These are phyloP conservation scores for Neogale vison DNA, from an alignment of 2,113 vertebrate species.

Conservation along the genomic window DNA sequence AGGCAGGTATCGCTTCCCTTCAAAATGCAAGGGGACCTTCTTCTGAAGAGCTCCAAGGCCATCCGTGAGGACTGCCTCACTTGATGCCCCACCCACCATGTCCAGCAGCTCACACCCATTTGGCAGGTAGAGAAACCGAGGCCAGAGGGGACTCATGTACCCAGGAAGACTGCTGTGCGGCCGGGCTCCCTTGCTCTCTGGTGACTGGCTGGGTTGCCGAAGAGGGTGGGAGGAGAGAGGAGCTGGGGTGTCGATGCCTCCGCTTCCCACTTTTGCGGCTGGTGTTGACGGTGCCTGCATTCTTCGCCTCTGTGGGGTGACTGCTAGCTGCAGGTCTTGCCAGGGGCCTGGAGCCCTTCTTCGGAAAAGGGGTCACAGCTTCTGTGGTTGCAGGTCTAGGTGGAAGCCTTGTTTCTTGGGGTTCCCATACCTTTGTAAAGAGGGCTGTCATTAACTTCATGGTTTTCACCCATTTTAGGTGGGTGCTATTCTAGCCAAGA, in stretches of 20 bases:
- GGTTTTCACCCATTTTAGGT: not conserved
- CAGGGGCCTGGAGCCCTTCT: not conserved
- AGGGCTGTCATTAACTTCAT: not conserved
- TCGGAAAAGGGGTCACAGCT: not conserved
- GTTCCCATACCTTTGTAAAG: not conserved
- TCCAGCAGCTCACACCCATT: not conserved
- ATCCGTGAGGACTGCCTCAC: no score
- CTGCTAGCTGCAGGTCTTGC: not conserved
- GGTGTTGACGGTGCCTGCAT: accelerated
- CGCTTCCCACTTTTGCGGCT: not conserved
- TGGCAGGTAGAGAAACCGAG: not conserved
- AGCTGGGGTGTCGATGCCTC: not conserved
- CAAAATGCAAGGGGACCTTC: not conserved
- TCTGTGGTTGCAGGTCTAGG: no score
- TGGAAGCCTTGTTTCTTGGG: no score
- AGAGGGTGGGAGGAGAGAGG: not conserved
- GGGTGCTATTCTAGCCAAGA: not conserved
- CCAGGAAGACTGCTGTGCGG: not conserved
- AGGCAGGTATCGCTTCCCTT: not conserved
- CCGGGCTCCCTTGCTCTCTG: not conserved
- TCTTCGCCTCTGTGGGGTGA: no score
- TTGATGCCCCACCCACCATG: no score
- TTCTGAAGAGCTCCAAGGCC: no score
- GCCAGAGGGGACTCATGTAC: not conserved
- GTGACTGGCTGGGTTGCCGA: not conserved